Conservation (phyloP, 2,888 invertebrate genomes). For the Drosophila recens region DNA sequence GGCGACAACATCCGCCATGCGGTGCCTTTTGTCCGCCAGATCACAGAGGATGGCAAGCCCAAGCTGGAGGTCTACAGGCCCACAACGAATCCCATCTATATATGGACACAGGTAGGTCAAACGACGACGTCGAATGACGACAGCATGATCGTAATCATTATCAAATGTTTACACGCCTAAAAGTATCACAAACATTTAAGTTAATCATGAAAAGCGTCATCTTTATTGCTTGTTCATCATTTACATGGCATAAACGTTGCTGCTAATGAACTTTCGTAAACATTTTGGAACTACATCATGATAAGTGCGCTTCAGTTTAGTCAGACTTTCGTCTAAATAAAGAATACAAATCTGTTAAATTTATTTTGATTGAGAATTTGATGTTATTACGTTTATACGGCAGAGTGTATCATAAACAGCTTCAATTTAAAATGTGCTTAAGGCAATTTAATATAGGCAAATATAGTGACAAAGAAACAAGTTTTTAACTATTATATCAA, state of each 20-base stretch:
- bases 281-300: neutral
- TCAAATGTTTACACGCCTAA: slow-evolving; percentile 13
- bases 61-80: slow-evolving; percentile 87
- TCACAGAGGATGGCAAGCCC: slow-evolving; percentile 87
- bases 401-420: neutral
- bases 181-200: neutral
- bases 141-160: neutral
- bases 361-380: neutral
- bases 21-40: slow-evolving; percentile 88
- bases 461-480: neutral
- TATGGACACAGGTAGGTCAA: slow-evolving; percentile 86
- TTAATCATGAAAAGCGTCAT: neutral
- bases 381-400: neutral
- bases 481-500: neutral
- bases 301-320: neutral
- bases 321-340: neutral
- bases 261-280: neutral
- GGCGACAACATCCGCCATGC: slow-evolving; percentile 88
- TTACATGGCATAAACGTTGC: too few species aligned
- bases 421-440: neutral
- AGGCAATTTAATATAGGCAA: neutral
- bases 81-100: slow-evolving; percentile 87
- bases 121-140: slow-evolving; percentile 31
- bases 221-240: too few species aligned
- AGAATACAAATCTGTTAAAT: neutral